These are phyloP conservation scores for Melanotaenia pygmaea DNA, from an alignment of 2,797 vertebrate species.

Conservation along the genomic window DNA sequence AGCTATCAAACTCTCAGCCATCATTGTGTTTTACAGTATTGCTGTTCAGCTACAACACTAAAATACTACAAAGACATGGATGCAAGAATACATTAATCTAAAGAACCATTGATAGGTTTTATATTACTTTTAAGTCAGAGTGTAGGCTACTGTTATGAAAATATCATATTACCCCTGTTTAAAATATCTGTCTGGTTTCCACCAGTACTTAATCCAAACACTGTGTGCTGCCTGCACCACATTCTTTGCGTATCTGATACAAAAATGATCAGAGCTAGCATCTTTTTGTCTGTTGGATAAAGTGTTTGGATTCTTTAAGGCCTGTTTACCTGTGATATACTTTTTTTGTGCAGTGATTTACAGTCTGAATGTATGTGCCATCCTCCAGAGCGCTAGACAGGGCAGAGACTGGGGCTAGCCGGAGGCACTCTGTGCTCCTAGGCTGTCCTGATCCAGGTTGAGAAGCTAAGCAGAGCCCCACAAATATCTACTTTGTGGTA, in stretches of 20 bases:
- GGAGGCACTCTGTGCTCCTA: constrained; percentile 45
- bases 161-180: neutral
- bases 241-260: constrained; percentile 7
- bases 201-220: neutral
- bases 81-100: too few species aligned
- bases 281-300: constrained; percentile 5
- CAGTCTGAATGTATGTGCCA: constrained; percentile 45
- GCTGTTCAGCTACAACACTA: neutral
- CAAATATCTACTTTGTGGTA: constrained; percentile 55
- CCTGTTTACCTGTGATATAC: constrained; percentile 54
- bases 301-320: neutral
- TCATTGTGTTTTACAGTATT: neutral
- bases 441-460: constrained; percentile 46
- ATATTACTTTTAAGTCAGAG: neutral
- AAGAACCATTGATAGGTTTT: too few species aligned
- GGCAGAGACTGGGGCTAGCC: constrained; percentile 37
- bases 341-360: constrained; percentile 49
- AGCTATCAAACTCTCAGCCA: neutral
- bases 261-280: neutral
- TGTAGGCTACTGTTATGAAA: neutral
- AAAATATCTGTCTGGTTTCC: neutral
- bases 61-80: neutral
- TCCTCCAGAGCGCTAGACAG: constrained; percentile 51
- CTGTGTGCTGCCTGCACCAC: neutral
- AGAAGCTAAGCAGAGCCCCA: constrained; percentile 30